Evolutionary conservation across 2,888 invertebrate species (phyloP).

Genomic region (Diaphora mendica): DNA sequence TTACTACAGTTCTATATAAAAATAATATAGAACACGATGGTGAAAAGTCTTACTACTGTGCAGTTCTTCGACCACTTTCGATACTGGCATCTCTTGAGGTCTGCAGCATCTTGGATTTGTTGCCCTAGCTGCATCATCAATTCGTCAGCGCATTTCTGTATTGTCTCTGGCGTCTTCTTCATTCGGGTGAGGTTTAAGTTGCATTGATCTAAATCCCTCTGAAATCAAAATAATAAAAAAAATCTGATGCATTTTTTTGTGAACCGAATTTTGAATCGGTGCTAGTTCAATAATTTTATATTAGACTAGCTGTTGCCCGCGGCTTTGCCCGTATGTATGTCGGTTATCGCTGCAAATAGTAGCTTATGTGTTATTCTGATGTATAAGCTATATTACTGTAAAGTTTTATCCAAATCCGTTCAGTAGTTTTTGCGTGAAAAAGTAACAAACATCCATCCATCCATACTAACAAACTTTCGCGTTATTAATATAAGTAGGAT

Average conservation of each 20-base stretch:
- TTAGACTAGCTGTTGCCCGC: too few relatives aligned
- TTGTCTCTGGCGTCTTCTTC: conserved; percentile 44
- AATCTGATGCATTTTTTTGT: not conserved
- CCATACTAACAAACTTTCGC: too few relatives aligned
- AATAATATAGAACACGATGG: not conserved
- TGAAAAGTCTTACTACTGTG: not conserved
- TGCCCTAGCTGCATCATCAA: conserved; percentile 52
- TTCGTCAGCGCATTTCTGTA: conserved; percentile 45
- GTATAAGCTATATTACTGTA: too few relatives aligned
- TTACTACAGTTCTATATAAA: too few relatives aligned
- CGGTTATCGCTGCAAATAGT: too few relatives aligned
- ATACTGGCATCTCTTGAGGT: conserved; percentile 66
- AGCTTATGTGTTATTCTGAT: too few relatives aligned
- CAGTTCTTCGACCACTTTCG: not conserved
- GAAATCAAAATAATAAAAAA: conserved; percentile 12
- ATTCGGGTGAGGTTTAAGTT: conserved; percentile 64
- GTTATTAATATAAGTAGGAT: too few relatives aligned
- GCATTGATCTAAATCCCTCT: conserved; percentile 71
- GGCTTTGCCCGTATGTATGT: too few relatives aligned
- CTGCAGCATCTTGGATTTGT: conserved; percentile 53
- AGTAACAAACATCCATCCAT: too few relatives aligned
- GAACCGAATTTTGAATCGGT: not conserved
- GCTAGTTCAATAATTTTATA: not conserved
- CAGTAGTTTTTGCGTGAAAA: too few relatives aligned
- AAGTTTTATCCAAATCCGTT: too few relatives aligned